Conservation (phyloP, 2,113 vertebrate genomes). For the Excalfactoria chinensis region DNA sequence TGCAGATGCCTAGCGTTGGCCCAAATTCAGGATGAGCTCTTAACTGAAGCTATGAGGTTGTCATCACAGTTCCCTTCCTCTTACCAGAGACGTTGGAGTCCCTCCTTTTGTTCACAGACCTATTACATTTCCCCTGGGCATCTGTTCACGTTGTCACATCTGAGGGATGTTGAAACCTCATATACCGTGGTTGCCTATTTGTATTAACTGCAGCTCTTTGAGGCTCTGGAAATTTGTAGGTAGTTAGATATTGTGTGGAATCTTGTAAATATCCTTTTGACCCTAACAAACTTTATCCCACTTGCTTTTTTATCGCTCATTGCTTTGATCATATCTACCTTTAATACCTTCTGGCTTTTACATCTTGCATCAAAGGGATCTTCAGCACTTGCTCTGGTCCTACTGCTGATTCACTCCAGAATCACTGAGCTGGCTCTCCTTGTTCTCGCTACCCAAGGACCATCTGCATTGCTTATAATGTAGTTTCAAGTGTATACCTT, state of each 20-base stretch:
- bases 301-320: neutral
- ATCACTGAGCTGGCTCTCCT: neutral
- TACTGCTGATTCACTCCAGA: neutral
- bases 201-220: neutral
- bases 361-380: neutral
- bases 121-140: neutral
- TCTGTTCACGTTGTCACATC: neutral
- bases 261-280: neutral
- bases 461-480: neutral
- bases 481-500: neutral
- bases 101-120: neutral
- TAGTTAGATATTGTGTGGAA: neutral
- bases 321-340: neutral
- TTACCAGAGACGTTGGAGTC: accelerated
- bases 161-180: neutral
- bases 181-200: neutral
- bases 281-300: neutral
- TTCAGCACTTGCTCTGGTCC: neutral
- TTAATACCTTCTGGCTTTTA: neutral
- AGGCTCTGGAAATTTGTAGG: neutral
- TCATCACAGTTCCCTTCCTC: neutral
- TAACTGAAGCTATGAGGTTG: neutral
- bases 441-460: accelerated
- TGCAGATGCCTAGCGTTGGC: neutral
- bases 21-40: neutral